Evolutionary conservation across 1,140 invertebrate genomes (phyloP).

Genomic region (Tetramorium parvispinum): DNA sequence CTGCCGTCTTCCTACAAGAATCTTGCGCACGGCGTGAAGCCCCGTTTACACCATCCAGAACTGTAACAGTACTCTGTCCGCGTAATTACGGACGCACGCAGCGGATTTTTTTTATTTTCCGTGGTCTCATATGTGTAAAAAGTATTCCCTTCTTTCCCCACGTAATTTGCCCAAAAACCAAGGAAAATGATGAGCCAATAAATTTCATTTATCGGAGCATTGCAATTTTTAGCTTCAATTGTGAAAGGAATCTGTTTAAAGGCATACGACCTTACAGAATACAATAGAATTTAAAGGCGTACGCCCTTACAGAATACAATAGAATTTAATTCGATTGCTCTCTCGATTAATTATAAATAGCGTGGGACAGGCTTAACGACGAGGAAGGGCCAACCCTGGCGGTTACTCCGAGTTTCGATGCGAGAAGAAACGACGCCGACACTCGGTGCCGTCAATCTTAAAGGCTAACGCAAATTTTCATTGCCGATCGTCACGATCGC

Average conservation of each 20-base stretch:
- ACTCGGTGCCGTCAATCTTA: background rate
- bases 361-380: background rate
- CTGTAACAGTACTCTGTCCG: background rate
- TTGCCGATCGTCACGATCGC: background rate
- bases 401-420: conserved; percentile 10
- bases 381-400: background rate
- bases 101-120: background rate
- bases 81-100: background rate
- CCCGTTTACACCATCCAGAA: conserved; percentile 34
- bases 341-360: background rate
- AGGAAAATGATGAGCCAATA: no score
- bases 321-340: background rate
- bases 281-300: background rate
- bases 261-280: background rate
- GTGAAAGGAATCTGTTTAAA: background rate
- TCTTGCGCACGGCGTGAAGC: conserved; percentile 6
- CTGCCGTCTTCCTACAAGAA: conserved; percentile 30
- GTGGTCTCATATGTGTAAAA: no score
- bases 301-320: background rate
- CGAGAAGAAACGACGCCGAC: conserved; percentile 1
- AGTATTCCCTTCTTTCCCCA: no score
- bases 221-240: background rate
- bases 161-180: background rate
- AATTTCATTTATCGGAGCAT: background rate
- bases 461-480: background rate